Percentiles rank a stretch among this genome's conserved stretches.
These are phyloP conservation scores for Lasiurus cinereus DNA, from an alignment of 2,113 vertebrate species.

Conservation along the genomic window DNA sequence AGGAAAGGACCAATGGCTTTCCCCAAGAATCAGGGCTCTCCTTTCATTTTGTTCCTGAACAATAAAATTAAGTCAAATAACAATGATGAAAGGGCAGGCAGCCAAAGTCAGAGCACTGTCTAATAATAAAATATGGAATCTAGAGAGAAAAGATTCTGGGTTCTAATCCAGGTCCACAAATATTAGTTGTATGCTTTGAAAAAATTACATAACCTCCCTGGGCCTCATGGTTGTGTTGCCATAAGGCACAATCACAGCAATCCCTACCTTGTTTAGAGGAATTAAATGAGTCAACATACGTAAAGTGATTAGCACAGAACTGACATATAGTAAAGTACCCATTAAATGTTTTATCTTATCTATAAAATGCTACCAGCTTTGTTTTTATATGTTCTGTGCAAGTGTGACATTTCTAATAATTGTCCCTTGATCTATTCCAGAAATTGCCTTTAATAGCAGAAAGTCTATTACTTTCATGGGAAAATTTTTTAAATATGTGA, in stretches of 20 bases:
- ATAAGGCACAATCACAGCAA: not conserved
- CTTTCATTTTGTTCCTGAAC: not conserved
- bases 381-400: not conserved
- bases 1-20: not conserved
- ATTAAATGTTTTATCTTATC: not conserved
- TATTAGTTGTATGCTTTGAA: not conserved
- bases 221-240: not conserved
- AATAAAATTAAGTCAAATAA: not conserved
- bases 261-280: not conserved
- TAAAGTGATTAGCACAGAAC: not conserved
- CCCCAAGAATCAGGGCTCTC: not conserved
- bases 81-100: not conserved
- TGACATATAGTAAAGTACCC: not conserved
- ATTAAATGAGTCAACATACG: not conserved
- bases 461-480: slow-evolving; percentile 26
- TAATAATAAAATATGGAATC: not conserved
- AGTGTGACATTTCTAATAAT: not conserved
- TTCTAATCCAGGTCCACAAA: not conserved
- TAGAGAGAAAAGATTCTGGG: not conserved
- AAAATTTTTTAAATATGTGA: not conserved
- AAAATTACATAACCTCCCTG: not conserved
- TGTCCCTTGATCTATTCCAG: not conserved
- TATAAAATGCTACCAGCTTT: not conserved
- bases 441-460: slow-evolving; percentile 19
- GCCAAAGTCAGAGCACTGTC: not conserved